Evolutionary conservation across 2,888 invertebrate species (phyloP).

Genomic region (Actias luna): DNA sequence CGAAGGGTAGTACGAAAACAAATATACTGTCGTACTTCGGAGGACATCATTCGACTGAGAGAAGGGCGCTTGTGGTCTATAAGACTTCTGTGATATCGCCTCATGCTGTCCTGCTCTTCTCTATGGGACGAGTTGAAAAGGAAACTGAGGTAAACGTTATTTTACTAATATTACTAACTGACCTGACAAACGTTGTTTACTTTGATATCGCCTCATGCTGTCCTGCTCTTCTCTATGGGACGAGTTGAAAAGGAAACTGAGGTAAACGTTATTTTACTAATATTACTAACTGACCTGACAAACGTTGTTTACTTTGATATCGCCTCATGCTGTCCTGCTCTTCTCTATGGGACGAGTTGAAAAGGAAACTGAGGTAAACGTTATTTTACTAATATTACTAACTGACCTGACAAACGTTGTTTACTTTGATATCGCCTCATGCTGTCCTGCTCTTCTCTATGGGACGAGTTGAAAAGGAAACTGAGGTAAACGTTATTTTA

Average conservation of each 20-base stretch:
- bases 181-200: background rate
- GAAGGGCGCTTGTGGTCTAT: constrained; percentile 78
- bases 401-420: no score
- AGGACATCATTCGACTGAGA: constrained; percentile 78
- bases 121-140: constrained; percentile 42
- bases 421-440: constrained; percentile 77
- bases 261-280: background rate
- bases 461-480: constrained; percentile 40
- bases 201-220: constrained; percentile 80
- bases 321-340: constrained; percentile 81
- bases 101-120: constrained; percentile 81
- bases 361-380: constrained; percentile 22
- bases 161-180: background rate
- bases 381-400: background rate
- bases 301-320: constrained; percentile 43
- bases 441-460: constrained; percentile 80
- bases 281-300: background rate
- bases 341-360: constrained; percentile 64
- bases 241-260: constrained; percentile 32
- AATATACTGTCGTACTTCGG: constrained; percentile 80
- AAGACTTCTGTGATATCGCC: constrained; percentile 83
- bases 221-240: constrained; percentile 77
- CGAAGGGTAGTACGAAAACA: constrained; percentile 51
- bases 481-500: background rate
- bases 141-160: constrained; percentile 11